Evolutionary conservation across 2,888 invertebrate species (phyloP), one percentile per base, ranked within the genome.

Genomic region (Leptura quadrifasciata): DNA sequence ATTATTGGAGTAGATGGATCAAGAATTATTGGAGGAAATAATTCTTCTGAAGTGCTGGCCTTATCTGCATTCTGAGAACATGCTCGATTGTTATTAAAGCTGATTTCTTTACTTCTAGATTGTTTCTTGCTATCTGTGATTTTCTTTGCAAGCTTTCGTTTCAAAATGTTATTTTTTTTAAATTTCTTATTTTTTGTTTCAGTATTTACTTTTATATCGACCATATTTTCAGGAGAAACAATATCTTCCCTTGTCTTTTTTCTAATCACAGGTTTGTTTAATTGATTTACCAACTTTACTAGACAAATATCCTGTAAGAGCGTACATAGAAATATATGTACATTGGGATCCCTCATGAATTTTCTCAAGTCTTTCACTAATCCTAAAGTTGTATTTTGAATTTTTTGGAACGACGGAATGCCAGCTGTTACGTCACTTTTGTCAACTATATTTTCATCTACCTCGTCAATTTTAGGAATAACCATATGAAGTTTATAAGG

Each of bases 251-350:
- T 60, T 68, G 4, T 54, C 20, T 18, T 1, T 21, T 63, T 76
- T 9, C 27, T 27, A 18, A 58, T 3, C 72, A 58, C 68, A 63
- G 39, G 78, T 60, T 76, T 78, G 39, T 83, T 82, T 21, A 84
- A 63, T 35, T 85, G 81, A 18, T 79, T 80, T 0, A 85, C 78
- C 10, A 85, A 64, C 72, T 82, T 85, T 10, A 85, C 79, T 8
- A 85, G 69, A 57, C 84, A 85, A 12, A 85, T 67, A 74, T 85
- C 85, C 75, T 85, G 83, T 58, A 85, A 72, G 3, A 85, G 57
- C 8, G 83, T 84, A 52, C 82, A 81, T n/a, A 85, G 47, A 12
- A 84, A 79, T n/a, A 82, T 76, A 17, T 84, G 82, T 6, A 84
- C 69, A 58, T 76, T 77, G 0, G 83, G 79, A 74, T 78, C 79